Evolutionary conservation across 2,113 vertebrate genomes (phyloP).

Genomic region (Muntiacus reevesi): DNA sequence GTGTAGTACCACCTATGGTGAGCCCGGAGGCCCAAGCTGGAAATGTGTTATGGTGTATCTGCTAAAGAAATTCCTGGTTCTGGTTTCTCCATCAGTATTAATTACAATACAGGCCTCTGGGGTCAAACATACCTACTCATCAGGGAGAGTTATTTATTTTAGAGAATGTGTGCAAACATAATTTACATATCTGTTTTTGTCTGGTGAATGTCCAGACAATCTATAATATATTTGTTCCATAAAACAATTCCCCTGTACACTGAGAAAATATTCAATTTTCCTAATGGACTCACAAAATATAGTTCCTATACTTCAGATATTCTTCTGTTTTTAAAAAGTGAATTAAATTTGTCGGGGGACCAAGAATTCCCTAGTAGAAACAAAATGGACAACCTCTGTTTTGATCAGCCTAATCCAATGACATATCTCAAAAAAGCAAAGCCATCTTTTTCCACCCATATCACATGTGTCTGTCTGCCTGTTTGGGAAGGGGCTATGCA

Average conservation of each 20-base stretch:
- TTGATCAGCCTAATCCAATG: constrained; percentile 50
- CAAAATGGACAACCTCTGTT: constrained; percentile 44
- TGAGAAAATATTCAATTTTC: neutral
- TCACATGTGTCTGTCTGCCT: constrained; percentile 43
- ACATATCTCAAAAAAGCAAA: constrained; percentile 37
- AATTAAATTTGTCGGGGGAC: constrained; percentile 22
- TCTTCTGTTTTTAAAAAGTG: neutral
- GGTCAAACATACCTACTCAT: neutral
- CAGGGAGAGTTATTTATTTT: neutral
- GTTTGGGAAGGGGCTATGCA: constrained; percentile 35
- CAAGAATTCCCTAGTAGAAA: constrained; percentile 9
- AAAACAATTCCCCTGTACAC: neutral
- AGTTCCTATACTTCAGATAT: neutral
- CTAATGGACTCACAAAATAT: neutral
- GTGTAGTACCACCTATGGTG: neutral
- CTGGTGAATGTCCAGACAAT: neutral
- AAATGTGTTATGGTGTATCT: neutral
- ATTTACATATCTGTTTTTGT: neutral
- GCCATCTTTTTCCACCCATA: constrained; percentile 38
- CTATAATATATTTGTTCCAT: neutral
- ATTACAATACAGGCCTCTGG: neutral
- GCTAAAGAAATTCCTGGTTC: neutral
- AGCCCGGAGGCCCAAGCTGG: neutral
- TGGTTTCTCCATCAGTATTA: neutral
- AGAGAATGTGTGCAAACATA: neutral